Evolutionary conservation across 2,113 vertebrate genomes (phyloP).

Genomic region (Actinemys pallida): DNA sequence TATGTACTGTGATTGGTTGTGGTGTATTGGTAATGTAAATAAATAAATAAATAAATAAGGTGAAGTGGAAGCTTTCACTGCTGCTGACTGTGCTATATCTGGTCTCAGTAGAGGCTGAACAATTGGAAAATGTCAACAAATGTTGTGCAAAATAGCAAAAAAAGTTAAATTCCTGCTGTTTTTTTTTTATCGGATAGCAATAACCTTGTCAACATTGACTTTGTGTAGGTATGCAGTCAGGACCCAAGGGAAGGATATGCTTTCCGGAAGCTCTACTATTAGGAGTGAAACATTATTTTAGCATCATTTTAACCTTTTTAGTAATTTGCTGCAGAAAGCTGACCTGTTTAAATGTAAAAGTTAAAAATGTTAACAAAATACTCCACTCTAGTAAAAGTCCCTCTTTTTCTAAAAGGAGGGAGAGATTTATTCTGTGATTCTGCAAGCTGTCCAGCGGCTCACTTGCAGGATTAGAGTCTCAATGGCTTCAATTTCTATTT

Average conservation of each 20-base stretch:
- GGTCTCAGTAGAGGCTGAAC: background rate
- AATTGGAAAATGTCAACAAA: accelerated
- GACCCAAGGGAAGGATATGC: background rate
- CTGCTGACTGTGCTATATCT: background rate
- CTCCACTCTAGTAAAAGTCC: background rate
- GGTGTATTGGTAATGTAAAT: background rate
- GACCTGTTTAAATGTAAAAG: background rate
- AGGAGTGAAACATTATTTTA: background rate
- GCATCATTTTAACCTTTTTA: background rate
- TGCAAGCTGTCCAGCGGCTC: background rate
- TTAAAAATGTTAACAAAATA: background rate
- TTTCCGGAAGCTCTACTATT: background rate
- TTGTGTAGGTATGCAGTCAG: background rate
- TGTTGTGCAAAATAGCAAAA: background rate
- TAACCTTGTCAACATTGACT: background rate
- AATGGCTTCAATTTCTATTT: background rate
- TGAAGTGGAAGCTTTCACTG: background rate
- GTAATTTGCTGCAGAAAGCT: background rate
- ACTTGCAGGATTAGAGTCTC: background rate
- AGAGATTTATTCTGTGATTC: background rate
- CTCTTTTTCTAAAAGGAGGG: background rate
- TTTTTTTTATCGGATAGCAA: background rate
- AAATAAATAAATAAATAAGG: too few species aligned
- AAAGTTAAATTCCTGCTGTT: background rate
- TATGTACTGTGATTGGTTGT: background rate